Conservation (phyloP, 1,140 invertebrate species). For the Drosophila insularis region DNA sequence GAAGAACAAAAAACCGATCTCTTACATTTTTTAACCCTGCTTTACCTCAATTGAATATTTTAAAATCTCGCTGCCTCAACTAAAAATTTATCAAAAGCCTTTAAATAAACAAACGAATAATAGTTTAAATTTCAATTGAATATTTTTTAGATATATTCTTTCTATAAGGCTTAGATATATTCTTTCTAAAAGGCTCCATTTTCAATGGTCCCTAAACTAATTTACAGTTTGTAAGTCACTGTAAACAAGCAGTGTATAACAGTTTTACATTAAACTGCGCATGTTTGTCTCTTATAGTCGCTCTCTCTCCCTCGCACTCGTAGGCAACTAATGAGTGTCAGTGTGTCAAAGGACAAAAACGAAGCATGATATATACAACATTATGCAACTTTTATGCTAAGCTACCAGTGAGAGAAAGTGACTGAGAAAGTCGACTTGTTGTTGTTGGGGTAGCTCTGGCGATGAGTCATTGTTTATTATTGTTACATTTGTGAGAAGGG, state of each 20-base stretch:
- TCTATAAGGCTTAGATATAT: too few relatives aligned
- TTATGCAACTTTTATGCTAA: slow-evolving; percentile 79
- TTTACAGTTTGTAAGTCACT: slow-evolving; percentile 48
- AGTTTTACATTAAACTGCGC: slow-evolving; percentile 55
- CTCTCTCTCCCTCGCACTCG: slow-evolving; percentile 19
- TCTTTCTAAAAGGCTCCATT: too few relatives aligned
- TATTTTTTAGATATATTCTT: too few relatives aligned
- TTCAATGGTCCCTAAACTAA: not conserved
- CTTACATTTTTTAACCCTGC: too few relatives aligned
- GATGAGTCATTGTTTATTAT: slow-evolving; percentile 42
- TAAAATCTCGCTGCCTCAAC: too few relatives aligned
- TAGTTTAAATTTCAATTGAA: too few relatives aligned
- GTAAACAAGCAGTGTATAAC: slow-evolving; percentile 74
- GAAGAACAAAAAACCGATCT: too few relatives aligned
- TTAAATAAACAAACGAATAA: too few relatives aligned
- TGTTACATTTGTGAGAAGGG: not conserved
- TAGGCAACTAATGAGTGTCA: slow-evolving; percentile 66
- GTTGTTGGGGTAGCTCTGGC: slow-evolving; percentile 30
- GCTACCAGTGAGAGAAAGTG: slow-evolving; percentile 64
- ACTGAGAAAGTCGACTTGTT: slow-evolving; percentile 35
- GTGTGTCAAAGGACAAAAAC: slow-evolving; percentile 65
- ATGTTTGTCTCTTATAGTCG: slow-evolving; percentile 22
- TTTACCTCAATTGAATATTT: too few relatives aligned
- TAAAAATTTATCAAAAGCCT: too few relatives aligned
- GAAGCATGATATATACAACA: slow-evolving; percentile 43